phyloP scores from a whole-genome alignment of 2,888 invertebrate genomes.

The Diloba caeruleocephala region DNA sequence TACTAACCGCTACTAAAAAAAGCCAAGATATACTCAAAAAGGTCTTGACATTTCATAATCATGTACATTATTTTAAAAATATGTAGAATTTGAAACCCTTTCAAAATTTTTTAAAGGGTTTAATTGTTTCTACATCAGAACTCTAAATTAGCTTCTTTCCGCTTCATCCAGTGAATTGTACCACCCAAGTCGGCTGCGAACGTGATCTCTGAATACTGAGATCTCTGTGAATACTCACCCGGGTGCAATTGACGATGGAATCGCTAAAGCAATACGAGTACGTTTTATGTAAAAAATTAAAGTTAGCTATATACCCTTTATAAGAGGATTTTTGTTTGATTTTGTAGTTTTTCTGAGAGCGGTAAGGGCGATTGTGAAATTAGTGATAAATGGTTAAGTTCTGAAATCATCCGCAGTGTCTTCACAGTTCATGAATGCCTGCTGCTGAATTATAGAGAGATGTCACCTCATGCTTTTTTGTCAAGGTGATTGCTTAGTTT shows the following conservation, averaged over 20 bases:
- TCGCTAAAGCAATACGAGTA: slow-evolving; percentile 78
- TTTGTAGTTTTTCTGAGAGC: slow-evolving; percentile 9
- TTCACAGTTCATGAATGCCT: too few species aligned
- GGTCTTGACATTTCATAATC: too few species aligned
- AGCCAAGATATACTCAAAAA: too few species aligned
- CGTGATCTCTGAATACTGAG: slow-evolving; percentile 84
- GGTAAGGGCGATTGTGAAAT: not conserved
- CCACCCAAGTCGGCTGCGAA: slow-evolving; percentile 57
- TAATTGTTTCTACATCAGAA: not conserved
- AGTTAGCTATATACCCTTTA: slow-evolving; percentile 64
- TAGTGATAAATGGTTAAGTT: too few species aligned
- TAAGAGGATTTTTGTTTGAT: slow-evolving; percentile 26
- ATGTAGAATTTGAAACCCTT: too few species aligned
- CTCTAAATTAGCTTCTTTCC: slow-evolving; percentile 10
- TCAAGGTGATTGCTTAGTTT: too few species aligned
- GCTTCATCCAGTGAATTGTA: slow-evolving; percentile 40
- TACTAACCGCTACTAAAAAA: too few species aligned
- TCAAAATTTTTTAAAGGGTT: too few species aligned
- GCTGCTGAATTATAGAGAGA: too few species aligned
- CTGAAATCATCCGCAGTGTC: too few species aligned
- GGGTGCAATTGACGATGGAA: slow-evolving; percentile 83
- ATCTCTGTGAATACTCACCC: slow-evolving; percentile 83
- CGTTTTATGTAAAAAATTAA: slow-evolving; percentile 68
- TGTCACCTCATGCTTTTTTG: too few species aligned
- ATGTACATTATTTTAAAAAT: too few species aligned